phyloP scores from a whole-genome alignment of 2,113 vertebrate species.

The Pongo abelii region DNA sequence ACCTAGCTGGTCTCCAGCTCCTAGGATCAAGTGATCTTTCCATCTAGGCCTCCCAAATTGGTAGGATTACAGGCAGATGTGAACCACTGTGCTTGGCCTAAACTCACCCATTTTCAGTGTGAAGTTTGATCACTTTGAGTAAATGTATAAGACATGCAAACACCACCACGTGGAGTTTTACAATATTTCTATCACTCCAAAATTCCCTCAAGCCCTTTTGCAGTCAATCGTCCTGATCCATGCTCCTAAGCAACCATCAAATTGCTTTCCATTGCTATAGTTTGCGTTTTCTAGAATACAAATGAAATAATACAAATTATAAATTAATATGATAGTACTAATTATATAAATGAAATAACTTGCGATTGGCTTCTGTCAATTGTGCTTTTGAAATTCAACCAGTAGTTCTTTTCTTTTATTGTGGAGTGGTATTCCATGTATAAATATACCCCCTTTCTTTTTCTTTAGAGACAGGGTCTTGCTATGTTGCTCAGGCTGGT shows the following conservation, averaged over 20 bases:
- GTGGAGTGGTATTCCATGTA: background rate
- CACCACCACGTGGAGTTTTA: background rate
- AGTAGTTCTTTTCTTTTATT: background rate
- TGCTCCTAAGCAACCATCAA: background rate
- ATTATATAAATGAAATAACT: background rate
- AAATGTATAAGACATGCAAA: background rate
- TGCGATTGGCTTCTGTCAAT: background rate
- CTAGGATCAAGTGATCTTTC: no score
- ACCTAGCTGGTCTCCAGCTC: no score
- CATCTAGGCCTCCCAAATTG: no score
- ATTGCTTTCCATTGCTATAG: background rate
- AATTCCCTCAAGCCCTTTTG: background rate
- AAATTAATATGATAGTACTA: background rate
- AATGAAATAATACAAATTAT: no score
- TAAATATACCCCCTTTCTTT: background rate
- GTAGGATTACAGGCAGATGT: no score
- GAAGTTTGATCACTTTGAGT: background rate
- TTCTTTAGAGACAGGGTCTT: no score
- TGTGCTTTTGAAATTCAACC: background rate
- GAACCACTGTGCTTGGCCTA: no score
- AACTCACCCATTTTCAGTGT: background rate
- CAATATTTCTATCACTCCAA: background rate
- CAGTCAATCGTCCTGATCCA: background rate
- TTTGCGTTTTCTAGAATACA: background rate
- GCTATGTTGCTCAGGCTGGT: no score